A percentile compares a stretch with the other conserved stretches of the same genome.
phyloP scores from a whole-genome alignment of 2,797 vertebrate species.

The Gephyroberyx darwinii region DNA sequence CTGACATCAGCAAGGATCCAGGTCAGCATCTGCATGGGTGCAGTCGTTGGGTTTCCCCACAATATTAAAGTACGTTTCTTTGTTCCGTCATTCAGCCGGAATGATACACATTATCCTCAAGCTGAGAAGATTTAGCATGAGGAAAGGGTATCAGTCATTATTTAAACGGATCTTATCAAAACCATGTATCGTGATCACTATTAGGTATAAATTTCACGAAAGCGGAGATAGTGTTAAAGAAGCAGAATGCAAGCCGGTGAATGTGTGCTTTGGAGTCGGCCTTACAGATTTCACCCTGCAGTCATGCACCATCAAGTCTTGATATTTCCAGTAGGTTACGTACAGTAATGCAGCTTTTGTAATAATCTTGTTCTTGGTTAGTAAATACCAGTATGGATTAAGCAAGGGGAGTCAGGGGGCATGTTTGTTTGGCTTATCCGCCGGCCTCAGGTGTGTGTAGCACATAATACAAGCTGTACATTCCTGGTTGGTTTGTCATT shows the following conservation, averaged over 20 bases:
- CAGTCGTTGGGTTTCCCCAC: too few relatives aligned
- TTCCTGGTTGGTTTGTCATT: constrained; percentile 5
- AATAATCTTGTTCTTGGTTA: not conserved
- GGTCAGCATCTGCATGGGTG: too few relatives aligned
- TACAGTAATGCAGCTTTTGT: not conserved
- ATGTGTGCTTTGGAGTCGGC: not conserved
- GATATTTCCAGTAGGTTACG: not conserved
- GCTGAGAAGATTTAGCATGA: too few relatives aligned
- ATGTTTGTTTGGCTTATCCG: constrained; percentile 22
- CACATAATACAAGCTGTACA: not conserved
- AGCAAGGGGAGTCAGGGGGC: not conserved
- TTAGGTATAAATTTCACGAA: not conserved
- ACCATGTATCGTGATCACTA: too few relatives aligned
- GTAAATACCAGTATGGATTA: constrained; percentile 16
- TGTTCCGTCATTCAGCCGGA: too few relatives aligned
- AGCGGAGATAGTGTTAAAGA: not conserved
- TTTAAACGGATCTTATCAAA: too few relatives aligned
- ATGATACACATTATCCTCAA: too few relatives aligned
- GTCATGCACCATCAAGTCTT: not conserved
- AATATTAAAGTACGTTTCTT: too few relatives aligned
- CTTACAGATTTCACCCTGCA: not conserved
- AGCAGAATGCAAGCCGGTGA: not conserved
- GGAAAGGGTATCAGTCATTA: too few relatives aligned
- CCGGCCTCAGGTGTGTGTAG: not conserved
- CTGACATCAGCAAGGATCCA: not conserved